Evolutionary conservation across 2,797 vertebrate genomes (phyloP), one percentile per base, ranked within the genome.

Genomic region (Limnodromus scolopaceus): DNA sequence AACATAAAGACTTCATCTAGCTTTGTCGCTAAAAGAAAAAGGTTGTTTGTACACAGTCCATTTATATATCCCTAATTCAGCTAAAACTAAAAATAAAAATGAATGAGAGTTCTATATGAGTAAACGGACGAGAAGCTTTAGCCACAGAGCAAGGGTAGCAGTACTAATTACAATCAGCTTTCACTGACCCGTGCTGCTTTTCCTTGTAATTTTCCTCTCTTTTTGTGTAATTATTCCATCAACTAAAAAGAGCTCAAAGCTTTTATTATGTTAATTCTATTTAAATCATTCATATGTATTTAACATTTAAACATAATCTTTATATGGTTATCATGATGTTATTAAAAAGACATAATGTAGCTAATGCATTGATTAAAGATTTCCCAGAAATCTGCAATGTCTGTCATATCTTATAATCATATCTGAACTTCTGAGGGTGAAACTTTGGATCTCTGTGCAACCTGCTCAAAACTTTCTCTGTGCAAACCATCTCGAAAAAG

Each of bases 221-320:
- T 93, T 91, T 70, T 81, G 30, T 64, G 34, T 22, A 90, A 95
- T 89, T 83, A 83, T 82, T 90, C 43, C 19, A 74, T 54, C 83
- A 95, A 60, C 28, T 89, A 54, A 79, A 87, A 88, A 55, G 63
- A 54, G 18, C 74, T 90, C 34, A 82, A 69, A 82, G 30, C 4
- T 82, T 95, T 82, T 84, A 77, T 85, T 65, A 88, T 55, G 32
- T 22, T 87, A 91, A 87, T 87, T 77, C 46, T 39, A 60, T 65
- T 84, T 63, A 88, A 95, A 86, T 72, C 66, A 66, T 84, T 70
- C 23, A 80, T 32, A 45, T 48, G 17, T 65, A 68, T 87, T 85
- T 96, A 94, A 80, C 79, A 92, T 63, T 91, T 91, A 54, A 95
- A 74, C 32, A 79, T 38, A 89, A 80, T 68, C 34, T 77, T 82